Base-by-base conservation (phyloP, 2,113 vertebrate genomes). In the Perca flavescens region DNA sequence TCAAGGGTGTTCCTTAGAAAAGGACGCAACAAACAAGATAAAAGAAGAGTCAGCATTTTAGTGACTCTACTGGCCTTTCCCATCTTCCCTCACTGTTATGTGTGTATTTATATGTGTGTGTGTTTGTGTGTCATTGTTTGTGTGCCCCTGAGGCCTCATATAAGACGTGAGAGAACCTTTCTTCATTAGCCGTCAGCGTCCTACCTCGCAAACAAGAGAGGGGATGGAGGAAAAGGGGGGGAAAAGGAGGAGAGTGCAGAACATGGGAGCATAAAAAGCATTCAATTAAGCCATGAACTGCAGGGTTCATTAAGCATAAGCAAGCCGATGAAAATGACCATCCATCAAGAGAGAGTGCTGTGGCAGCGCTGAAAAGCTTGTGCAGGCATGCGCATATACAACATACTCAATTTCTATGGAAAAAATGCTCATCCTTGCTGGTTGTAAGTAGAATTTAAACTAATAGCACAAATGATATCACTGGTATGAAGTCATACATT, bases 201-300 rank as follows among this genome's bases (percentile, higher is more conserved):
- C 64, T 28, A 67, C 62, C 82, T 84, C 65, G 34, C 80, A 80
- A 85, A 91, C 84, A 90, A 85, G 74, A 52, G 52, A 31, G n/a
- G 8, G 31, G 22, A 40, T 21, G 57, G 68, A 43, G 68, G 43
- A 62, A 5, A 28, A 11, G 28, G 14, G 25, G 16, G n/a, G 28
- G 65, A 21, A 53, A 40, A 10, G 25, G 80, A 70, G 61, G 56
- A 68, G 67, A 82, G 76, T 46, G 73, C 77, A 66, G 80, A 91
- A 92, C 87, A 89, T 71, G 71, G 87, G 82, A 86, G 85, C 82
- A 90, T 80, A 90, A 91, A 93, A 92, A 91, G 90, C 93, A 89
- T 95, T 95, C 92, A 95, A 94, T 96, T 94, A 95, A 94, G 93
- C 91, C 87, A 85, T 90, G 84, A 91, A 94, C 66, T 90, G 88